Evolutionary conservation across 2,888 invertebrate genomes (phyloP), one percentile per base, ranked within the genome.

Genomic region (Candidula unifasciata): DNA sequence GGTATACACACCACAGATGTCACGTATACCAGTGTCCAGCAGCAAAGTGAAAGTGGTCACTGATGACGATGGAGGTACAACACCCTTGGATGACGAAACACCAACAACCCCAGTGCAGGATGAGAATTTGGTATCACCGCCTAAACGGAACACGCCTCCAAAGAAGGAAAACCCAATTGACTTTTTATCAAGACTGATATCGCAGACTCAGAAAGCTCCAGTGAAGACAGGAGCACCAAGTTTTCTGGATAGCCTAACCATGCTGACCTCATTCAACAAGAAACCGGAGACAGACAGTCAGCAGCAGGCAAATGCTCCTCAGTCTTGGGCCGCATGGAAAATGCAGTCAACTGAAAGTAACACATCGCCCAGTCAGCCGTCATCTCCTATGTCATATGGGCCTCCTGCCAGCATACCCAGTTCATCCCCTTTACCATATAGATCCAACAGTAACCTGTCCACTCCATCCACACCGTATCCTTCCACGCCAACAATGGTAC

Each of bases 91-190:
- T 60, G 90, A 89, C 66, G 89, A 90, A 13, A 86, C 89, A 33
- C 89, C 90, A 6, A 89, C 90, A 18, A 92, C 92, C 0, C 92
- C 92, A 2, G 91, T 91, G 0, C 88, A 89, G 83, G 92, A 92
- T 88, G 92, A 92, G 83, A 89, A 87, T 24, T 85, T 86, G 68
- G 83, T 80, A 27, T 78, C 83, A 18, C 85, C 86, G 6, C 83
- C 85, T 1, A 82, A 80, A 30, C 78, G 71, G 2, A 80, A 35
- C 37, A 81, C 85, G n/a, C 85, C 87, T 5, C 84, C 82, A 1
- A 86, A 88, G 78, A 87, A 86, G 73, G 88, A 88, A 68, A 92
- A 91, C 82, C 91, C 92, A 13, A 91, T 92, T 44, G 92, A 92
- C 85, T 91, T 92, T 85, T 87, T 92, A 21, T 91, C 91, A 66